Evolutionary conservation across 2,888 invertebrate genomes (phyloP), one percentile per base, ranked within the genome.

Genomic region (Pachymerium ferrugineum): DNA sequence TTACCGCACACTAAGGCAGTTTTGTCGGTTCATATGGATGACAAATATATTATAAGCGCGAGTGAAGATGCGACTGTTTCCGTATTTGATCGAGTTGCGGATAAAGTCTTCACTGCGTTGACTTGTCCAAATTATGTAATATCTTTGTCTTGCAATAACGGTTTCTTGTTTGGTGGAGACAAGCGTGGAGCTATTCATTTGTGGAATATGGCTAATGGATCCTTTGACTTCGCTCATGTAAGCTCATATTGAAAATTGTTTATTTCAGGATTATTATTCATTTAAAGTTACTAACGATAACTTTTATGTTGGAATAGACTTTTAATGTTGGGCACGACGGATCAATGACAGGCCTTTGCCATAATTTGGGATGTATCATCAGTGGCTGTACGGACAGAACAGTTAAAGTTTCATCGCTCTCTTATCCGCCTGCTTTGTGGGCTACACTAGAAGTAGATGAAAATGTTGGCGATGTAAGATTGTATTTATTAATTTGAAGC

Each of bases 1-100:
- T 2, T 0, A n/a, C 35, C 31, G 14, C 70, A 70, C 22, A 31
- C 70, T 16, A 35, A 22, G 31, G n/a, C 70, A 2, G 35, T 70
- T n/a, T 35, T 70, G 35, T 30, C 31, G 12, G 31, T 70, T 12
- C 12, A 35, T 16, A n/a, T 31, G 31, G 22, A 70, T 16, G 35
- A 70, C 0, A 70, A 70, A 16, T 31, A 70, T 14, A 33, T 70
- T 0, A 70, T 70, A 25, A 70, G 33, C 6, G 25, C 70, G 1
- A 70, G 70, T 16, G 70, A 70, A 70, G 70, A 70, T 16, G 12
- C 33, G 1, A 70, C 70, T 10, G 16, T 70, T 14, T 29, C 35
- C 10, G 35, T 70, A 0, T 35, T 19, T 14, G 70, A 70, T 19
- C 31, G 31, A n/a, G 10, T 14, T 8, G 25, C 22, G 1, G 12